Evolutionary conservation across 2,797 vertebrate genomes (phyloP).

Genomic region (Galago senegalensis): DNA sequence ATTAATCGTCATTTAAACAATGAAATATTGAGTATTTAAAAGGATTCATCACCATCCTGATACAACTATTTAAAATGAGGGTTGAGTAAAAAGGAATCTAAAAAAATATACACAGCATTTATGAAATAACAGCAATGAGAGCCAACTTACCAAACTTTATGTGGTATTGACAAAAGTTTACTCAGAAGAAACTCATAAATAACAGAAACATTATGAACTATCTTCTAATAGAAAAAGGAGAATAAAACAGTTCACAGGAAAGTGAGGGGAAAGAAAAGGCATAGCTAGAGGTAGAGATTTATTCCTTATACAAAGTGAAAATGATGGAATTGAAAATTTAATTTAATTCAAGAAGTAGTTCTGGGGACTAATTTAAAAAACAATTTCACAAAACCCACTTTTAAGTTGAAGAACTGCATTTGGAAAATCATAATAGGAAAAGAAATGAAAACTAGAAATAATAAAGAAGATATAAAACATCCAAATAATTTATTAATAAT

Average conservation of each 20-base stretch:
- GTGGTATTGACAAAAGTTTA: not conserved
- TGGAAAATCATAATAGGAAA: not conserved
- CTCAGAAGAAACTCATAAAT: not conserved
- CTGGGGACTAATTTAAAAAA: not conserved
- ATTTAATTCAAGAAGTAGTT: not conserved
- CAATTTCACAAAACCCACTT: not conserved
- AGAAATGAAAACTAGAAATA: not conserved
- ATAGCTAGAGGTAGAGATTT: not conserved
- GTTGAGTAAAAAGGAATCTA: not conserved
- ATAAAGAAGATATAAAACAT: not conserved
- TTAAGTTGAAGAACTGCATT: not conserved
- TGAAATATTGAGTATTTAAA: not conserved
- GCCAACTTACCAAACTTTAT: not conserved
- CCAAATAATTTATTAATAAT: not conserved
- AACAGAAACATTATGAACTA: not conserved
- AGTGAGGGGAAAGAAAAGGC: not conserved
- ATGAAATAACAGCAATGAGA: not conserved
- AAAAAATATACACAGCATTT: not conserved
- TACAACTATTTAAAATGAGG: not conserved
- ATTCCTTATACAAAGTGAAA: constrained; percentile 16
- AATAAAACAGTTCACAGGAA: not conserved
- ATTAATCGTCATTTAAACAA: not conserved
- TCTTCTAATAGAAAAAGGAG: not conserved
- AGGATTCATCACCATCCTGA: not conserved
- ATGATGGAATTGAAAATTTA: not conserved